Conservation (phyloP, 2,797 vertebrate species). For the Hydrolagus colliei region DNA sequence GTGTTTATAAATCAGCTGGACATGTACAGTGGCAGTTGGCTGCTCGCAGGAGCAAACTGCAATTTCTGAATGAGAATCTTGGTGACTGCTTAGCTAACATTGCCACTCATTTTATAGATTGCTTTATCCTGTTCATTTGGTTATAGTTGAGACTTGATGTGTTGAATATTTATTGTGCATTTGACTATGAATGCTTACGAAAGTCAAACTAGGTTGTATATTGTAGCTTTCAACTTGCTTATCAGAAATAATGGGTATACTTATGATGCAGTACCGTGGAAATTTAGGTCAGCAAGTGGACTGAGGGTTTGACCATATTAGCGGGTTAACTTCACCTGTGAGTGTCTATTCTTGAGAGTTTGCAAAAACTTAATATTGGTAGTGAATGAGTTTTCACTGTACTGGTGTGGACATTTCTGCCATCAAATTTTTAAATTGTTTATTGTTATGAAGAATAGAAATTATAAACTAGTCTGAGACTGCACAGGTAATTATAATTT, state of each 20-base stretch:
- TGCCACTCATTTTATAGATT: conserved; percentile 7
- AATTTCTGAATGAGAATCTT: conserved; percentile 15
- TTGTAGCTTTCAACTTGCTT: neutral
- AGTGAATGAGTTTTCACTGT: too few species aligned
- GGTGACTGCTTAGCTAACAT: conserved; percentile 26
- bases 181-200: neutral
- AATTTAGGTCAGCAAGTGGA: too few species aligned
- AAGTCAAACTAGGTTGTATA: too few species aligned
- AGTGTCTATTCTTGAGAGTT: too few species aligned
- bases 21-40: neutral
- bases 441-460: neutral
- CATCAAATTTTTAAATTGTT: neutral
- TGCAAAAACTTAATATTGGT: too few species aligned
- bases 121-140: conserved; percentile 17
- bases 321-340: too few species aligned
- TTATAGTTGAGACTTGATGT: conserved; percentile 1
- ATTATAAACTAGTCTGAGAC: too few species aligned
- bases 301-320: too few species aligned
- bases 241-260: conserved; percentile 20
- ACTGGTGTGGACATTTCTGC: neutral
- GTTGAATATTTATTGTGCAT: neutral
- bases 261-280: neutral
- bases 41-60: neutral
- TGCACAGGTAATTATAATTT: too few species aligned
- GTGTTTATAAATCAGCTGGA: conserved; percentile 23